Evolutionary conservation across 2,797 vertebrate genomes (phyloP).

Genomic region (Forpus xanthops): DNA sequence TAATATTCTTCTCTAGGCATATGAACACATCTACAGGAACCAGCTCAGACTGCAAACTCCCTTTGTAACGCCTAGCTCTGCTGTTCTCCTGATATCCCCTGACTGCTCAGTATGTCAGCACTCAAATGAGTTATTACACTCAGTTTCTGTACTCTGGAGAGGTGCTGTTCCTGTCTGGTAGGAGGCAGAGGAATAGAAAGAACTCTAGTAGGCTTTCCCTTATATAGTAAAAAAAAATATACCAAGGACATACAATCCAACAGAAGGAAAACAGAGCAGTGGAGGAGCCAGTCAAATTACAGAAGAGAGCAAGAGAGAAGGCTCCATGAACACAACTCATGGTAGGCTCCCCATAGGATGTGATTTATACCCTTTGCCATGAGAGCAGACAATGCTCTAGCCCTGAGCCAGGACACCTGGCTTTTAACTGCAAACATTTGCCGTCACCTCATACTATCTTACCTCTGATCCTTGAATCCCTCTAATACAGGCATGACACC

Average conservation of each 20-base stretch:
- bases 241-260: neutral
- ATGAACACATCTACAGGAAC: neutral
- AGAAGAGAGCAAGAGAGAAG: neutral
- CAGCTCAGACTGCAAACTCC: neutral
- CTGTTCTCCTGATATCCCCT: neutral
- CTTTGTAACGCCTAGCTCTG: neutral
- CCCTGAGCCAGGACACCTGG: neutral
- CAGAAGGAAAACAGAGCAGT: neutral
- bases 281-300: neutral
- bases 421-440: neutral
- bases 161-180: conserved; percentile 33
- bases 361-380: neutral
- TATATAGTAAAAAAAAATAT: conserved; percentile 57
- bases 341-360: rapidly evolving
- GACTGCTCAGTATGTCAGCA: neutral
- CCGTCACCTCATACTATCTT: neutral
- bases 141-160: neutral
- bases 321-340: neutral
- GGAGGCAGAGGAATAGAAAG: neutral
- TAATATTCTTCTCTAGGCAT: neutral
- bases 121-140: neutral
- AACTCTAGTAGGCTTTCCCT: conserved; percentile 16
- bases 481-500: neutral
- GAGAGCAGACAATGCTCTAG: neutral
- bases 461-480: neutral